These are phyloP conservation scores for Eleutherodactylus coqui DNA, from an alignment of 2,797 vertebrate species.

Conservation along the genomic window DNA sequence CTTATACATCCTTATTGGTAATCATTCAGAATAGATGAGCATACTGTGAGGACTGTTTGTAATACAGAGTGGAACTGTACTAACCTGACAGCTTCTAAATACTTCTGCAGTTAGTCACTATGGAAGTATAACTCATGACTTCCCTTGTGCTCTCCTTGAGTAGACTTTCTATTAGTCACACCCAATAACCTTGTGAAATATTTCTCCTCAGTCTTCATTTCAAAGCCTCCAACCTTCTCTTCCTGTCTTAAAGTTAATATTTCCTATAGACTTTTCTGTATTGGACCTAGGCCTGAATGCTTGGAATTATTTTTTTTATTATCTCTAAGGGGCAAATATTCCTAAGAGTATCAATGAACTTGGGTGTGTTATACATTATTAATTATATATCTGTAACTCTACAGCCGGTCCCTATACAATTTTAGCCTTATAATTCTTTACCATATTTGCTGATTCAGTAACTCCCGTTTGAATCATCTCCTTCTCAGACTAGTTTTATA, in stretches of 20 bases:
- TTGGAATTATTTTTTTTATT: neutral
- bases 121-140: neutral
- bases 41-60: neutral
- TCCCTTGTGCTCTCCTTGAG: neutral
- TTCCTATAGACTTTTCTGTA: neutral
- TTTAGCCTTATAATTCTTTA: neutral
- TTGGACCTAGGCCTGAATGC: neutral
- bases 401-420: neutral
- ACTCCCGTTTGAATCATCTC: neutral
- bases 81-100: neutral
- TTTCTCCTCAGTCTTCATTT: neutral
- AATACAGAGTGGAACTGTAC: neutral
- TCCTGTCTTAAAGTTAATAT: neutral
- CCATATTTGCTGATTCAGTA: neutral
- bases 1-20: neutral
- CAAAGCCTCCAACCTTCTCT: neutral
- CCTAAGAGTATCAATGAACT: neutral
- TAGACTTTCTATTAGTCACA: slow-evolving; percentile 25
- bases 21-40: neutral
- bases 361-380: neutral
- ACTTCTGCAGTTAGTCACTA: neutral
- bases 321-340: neutral
- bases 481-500: neutral
- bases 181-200: slow-evolving; percentile 27
- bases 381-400: neutral